These are phyloP conservation scores for Pristionchus exspectatus DNA, from an alignment of 2,888 invertebrate species.

Conservation along the genomic window DNA sequence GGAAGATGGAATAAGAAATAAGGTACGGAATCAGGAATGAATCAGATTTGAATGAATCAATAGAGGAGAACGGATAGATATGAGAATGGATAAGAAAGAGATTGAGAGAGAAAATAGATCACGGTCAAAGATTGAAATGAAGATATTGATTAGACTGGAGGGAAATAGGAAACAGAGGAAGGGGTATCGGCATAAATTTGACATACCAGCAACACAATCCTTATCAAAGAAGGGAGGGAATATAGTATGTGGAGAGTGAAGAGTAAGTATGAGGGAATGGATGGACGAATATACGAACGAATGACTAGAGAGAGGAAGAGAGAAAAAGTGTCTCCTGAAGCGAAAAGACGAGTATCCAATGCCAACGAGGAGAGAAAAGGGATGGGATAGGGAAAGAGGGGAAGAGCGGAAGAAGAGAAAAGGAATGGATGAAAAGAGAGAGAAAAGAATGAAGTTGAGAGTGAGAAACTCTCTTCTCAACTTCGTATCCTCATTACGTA, in stretches of 20 bases:
- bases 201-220: conserved; percentile 13
- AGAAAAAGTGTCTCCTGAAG: conserved; percentile 10
- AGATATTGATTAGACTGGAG: conserved; percentile 19
- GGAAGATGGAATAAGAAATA: not conserved
- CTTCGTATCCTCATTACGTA: not conserved
- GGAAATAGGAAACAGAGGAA: conserved; percentile 2
- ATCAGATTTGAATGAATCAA: conserved; percentile 31
- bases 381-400: not conserved
- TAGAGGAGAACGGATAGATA: not conserved
- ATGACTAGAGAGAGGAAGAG: not conserved
- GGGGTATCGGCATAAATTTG: not conserved
- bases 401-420: not conserved
- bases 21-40: conserved; percentile 50
- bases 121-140: conserved; percentile 52
- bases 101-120: conserved; percentile 25
- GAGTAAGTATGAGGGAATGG: conserved; percentile 54
- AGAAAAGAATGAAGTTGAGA: not conserved
- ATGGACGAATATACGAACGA: conserved; percentile 57
- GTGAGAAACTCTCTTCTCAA: not conserved
- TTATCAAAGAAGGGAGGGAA: not conserved
- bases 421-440: not conserved
- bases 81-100: conserved; percentile 48
- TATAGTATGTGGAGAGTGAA: conserved; percentile 55
- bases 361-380: conserved; percentile 9
- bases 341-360: not conserved